Evolutionary conservation across 1,140 invertebrate genomes (phyloP), one percentile per base, ranked within the genome.

Genomic region (Diorhabda carinulata): DNA sequence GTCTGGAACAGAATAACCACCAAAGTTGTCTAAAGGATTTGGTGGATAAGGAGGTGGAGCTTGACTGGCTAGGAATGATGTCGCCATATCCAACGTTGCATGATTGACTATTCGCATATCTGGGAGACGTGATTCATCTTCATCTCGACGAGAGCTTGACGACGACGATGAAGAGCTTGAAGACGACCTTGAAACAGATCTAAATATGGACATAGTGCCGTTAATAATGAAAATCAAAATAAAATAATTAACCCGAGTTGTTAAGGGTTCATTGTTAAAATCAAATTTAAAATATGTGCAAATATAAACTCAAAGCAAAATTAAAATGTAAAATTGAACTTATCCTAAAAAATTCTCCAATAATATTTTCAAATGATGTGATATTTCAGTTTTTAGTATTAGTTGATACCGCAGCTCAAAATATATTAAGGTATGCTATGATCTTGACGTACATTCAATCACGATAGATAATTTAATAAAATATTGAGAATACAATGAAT

Each of bases 81-180:
- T 82, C 79, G 81, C 82, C n/a, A 83, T 73, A 45, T 83, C 64
- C 79, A 82, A 66, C 78, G 79, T 72, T 3, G 81, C 72, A 69
- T 86, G 83, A 64, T 83, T 84, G 10, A 84, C 67, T 66, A 79
- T 68, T 70, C 76, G 61, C 70, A 67, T 68, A 74, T 70, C 74
- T 77, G 74, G 66, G 78, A 76, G 41, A 64, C 79, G 72, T 71
- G 77, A 71, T 67, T 80, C 75, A 72, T 82, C 75, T 68, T 82
- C 81, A 52, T 80, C 80, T 70, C 83, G 82, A 59, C 82, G 81
- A 56, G 84, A 83, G 69, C 80, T 83, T 43, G 85, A 79, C 63
- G 88, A 88, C 61, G 88, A 85, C 4, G 87, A 89, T 44, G 86
- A 85, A 43, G 86, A 86, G 43, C 87, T 90, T 2, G 87, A 90